Percentiles rank a stretch among this genome's conserved stretches.
These are phyloP conservation scores for Leptopilina drosophilae DNA, from an alignment of 2,888 invertebrate species.

Conservation along the genomic window DNA sequence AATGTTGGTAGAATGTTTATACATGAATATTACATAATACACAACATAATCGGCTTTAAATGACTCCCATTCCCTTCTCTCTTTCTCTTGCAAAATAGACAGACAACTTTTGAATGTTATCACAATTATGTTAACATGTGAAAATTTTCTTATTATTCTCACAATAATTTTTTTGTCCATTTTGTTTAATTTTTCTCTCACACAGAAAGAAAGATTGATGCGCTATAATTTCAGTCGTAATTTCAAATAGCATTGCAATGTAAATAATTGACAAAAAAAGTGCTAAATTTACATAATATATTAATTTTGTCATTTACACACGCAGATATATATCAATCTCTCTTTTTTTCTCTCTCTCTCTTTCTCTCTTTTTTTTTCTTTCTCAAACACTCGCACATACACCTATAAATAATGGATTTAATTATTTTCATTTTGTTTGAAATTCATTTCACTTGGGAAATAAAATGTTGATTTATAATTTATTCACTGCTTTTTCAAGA, in stretches of 20 bases:
- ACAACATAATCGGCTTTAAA: slow-evolving; percentile 33
- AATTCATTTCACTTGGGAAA: too few relatives aligned
- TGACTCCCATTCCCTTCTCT: not conserved
- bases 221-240: not conserved
- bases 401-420: too few relatives aligned
- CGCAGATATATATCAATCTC: too few relatives aligned
- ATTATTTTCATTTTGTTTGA: too few relatives aligned
- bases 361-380: too few relatives aligned
- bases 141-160: slow-evolving; percentile 13
- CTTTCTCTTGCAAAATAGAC: slow-evolving; percentile 11
- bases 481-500: too few relatives aligned
- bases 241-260: too few relatives aligned
- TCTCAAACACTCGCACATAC: too few relatives aligned
- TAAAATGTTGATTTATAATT: too few relatives aligned
- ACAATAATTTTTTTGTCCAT: slow-evolving; percentile 4
- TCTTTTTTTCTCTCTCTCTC: too few relatives aligned
- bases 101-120: not conserved
- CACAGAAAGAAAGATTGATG: not conserved
- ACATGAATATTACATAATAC: slow-evolving; percentile 28
- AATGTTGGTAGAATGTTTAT: slow-evolving; percentile 14
- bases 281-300: slow-evolving; percentile 3
- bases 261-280: not conserved
- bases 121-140: slow-evolving; percentile 15
- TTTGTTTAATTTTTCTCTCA: not conserved
- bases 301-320: not conserved